Evolutionary conservation across 1,140 invertebrate species (phyloP).

Genomic region (Varroa destructor): DNA sequence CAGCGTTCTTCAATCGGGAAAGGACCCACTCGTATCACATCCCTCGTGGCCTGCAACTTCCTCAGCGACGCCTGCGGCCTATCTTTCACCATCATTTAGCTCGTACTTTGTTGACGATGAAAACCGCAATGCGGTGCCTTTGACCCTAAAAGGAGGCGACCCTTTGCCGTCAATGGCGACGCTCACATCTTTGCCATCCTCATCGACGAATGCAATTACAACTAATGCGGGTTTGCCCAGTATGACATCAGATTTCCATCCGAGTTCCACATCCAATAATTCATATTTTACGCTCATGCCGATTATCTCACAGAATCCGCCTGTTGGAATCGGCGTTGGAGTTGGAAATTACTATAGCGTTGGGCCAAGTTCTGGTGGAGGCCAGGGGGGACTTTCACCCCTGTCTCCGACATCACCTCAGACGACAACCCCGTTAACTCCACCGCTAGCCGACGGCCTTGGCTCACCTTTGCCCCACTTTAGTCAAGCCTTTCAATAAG

Average conservation of each 20-base stretch:
- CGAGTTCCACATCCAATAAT: conserved; percentile 5
- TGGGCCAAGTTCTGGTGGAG: neutral
- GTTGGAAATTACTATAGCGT: conserved; percentile 29
- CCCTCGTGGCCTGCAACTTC: neutral
- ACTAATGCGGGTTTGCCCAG: conserved; percentile 4
- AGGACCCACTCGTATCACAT: conserved; percentile 19
- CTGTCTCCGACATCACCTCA: conserved; percentile 9
- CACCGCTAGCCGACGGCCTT: conserved; percentile 31
- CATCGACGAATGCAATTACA: conserved; percentile 17
- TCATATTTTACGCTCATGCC: conserved; percentile 13
- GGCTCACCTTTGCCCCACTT: conserved; percentile 35
- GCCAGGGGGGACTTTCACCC: conserved; percentile 29
- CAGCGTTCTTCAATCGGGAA: conserved; percentile 6
- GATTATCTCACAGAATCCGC: conserved; percentile 29
- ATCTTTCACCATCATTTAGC: conserved; percentile 2
- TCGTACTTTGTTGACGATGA: conserved; percentile 20
- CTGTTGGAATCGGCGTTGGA: too few relatives aligned
- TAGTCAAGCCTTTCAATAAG: conserved; percentile 37
- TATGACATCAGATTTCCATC: conserved; percentile 17
- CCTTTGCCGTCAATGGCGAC: too few relatives aligned
- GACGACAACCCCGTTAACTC: conserved; percentile 28
- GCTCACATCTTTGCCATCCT: neutral
- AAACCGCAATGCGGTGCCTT: neutral
- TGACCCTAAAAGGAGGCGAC: neutral
- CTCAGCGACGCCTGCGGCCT: neutral